Conservation (phyloP, 2,113 vertebrate species). For the Sylvilagus bachmani region DNA sequence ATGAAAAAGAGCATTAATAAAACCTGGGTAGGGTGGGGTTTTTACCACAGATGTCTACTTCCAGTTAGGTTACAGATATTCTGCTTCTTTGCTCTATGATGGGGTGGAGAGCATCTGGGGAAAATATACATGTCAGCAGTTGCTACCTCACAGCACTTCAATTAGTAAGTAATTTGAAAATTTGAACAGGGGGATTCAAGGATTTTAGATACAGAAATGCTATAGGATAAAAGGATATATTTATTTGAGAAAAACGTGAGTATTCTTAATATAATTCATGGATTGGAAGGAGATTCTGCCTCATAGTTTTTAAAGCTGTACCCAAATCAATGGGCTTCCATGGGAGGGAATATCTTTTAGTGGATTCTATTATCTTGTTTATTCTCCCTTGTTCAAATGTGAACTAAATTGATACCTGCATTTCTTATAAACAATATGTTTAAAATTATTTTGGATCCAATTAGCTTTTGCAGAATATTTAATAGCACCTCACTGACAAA, state of each 20-base stretch:
- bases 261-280: neutral
- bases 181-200: neutral
- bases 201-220: neutral
- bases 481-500: slow-evolving; percentile 22
- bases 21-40: neutral
- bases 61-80: neutral
- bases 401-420: neutral
- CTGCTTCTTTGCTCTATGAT: neutral
- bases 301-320: slow-evolving; percentile 34
- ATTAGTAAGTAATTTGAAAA: slow-evolving; percentile 11
- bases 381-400: neutral
- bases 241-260: neutral
- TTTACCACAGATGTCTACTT: neutral
- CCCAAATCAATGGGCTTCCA: neutral
- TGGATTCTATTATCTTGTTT: neutral
- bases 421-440: slow-evolving; percentile 43
- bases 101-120: too few relatives aligned
- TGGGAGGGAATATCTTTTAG: neutral
- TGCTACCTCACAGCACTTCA: neutral
- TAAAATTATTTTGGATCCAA: neutral
- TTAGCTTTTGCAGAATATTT: slow-evolving; percentile 8
- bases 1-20: neutral
- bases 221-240: neutral
- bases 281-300: neutral
- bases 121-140: neutral